phyloP scores from a whole-genome alignment of 1,140 invertebrate genomes.

The Lordiphosa mommai region DNA sequence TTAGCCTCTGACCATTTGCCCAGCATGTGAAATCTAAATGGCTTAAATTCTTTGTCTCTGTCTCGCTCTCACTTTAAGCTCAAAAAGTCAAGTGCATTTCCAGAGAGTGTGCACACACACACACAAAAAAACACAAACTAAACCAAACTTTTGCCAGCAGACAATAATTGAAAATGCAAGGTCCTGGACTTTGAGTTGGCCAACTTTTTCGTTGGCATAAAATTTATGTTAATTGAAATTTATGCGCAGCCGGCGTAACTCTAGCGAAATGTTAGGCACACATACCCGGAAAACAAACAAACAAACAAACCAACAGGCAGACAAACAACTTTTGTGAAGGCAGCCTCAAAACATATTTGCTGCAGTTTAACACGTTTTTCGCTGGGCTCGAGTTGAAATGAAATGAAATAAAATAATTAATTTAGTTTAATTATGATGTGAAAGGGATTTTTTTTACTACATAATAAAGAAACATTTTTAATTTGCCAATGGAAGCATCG shows the following conservation, averaged over 20 bases:
- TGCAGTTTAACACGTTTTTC: background rate
- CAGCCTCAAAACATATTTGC: conserved; percentile 2
- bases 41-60: conserved; percentile 23
- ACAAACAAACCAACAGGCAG: conserved; percentile 9
- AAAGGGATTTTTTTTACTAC: too few species aligned
- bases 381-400: too few species aligned
- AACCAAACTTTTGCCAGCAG: conserved; percentile 47
- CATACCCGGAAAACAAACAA: conserved; percentile 8
- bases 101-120: conserved; percentile 18
- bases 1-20: conserved; percentile 42
- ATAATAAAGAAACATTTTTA: too few species aligned
- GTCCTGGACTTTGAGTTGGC: conserved; percentile 19
- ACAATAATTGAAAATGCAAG: conserved; percentile 68
- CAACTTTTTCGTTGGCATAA: conserved; percentile 55
- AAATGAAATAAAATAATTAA: too few species aligned
- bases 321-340: conserved; percentile 1
- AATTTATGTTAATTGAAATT: conserved; percentile 77
- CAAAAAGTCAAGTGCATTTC: conserved; percentile 49
- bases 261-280: conserved; percentile 5
- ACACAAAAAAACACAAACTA: conserved; percentile 13
- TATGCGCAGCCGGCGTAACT: conserved; percentile 38
- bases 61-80: conserved; percentile 11
- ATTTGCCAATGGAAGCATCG: too few species aligned
- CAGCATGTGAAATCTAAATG: conserved; percentile 10
- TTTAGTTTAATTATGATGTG: too few species aligned